A percentile compares a stretch with the other conserved stretches of the same genome.
These are phyloP conservation scores for Aphidius colemani DNA, from an alignment of 2,888 invertebrate species.

Conservation along the genomic window DNA sequence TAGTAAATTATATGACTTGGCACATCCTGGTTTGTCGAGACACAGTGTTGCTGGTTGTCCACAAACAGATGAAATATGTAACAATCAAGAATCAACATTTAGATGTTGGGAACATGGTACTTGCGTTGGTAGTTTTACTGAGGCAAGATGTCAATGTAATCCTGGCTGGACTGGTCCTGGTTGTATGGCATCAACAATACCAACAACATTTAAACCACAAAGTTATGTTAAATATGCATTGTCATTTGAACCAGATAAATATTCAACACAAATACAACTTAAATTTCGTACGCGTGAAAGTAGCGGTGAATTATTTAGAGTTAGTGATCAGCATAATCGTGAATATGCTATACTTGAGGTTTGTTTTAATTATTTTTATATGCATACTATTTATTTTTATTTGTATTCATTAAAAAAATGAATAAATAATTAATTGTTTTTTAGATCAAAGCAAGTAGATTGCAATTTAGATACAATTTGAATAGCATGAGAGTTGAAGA, in stretches of 20 bases:
- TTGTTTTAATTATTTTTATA: constrained; percentile 27
- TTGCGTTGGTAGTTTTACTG: constrained; percentile 88
- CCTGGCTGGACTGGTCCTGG: constrained; percentile 95
- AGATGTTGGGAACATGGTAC: constrained; percentile 94
- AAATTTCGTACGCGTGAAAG: constrained; percentile 92
- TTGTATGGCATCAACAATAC: constrained; percentile 83
- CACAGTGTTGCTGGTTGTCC: constrained; percentile 90
- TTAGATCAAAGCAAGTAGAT: constrained; percentile 85
- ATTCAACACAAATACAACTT: constrained; percentile 90
- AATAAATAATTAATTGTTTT: constrained; percentile 29
- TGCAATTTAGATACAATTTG: constrained; percentile 91
- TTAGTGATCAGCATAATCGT: constrained; percentile 91
- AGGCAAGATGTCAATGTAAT: constrained; percentile 89
- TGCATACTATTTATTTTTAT: neutral
- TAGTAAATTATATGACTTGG: constrained; percentile 93
- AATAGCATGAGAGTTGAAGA: constrained; percentile 91
- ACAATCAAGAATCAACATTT: constrained; percentile 82
- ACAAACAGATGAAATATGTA: constrained; percentile 90
- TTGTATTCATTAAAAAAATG: too few relatives aligned
- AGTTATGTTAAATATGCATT: constrained; percentile 97
- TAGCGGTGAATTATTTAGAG: constrained; percentile 90
- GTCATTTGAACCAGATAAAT: constrained; percentile 91
- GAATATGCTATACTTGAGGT: constrained; percentile 90
- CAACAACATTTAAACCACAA: constrained; percentile 90
- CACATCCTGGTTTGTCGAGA: constrained; percentile 86